Percentiles rank a stretch among this genome's conserved stretches.
Conservation (phyloP, 2,113 vertebrate genomes). For the Neopipo cinnamomea region DNA sequence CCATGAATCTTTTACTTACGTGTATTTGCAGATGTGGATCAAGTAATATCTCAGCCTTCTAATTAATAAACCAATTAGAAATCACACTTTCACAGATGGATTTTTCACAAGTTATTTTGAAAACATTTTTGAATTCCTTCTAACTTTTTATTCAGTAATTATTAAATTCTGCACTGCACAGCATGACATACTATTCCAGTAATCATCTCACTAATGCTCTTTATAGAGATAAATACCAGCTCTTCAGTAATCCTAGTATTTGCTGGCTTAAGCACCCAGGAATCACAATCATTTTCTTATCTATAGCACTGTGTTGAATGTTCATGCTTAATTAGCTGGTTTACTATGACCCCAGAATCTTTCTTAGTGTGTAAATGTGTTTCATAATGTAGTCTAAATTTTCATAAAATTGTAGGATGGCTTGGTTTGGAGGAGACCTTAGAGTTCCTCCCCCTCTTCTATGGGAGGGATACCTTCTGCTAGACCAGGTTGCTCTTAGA, state of each 20-base stretch:
- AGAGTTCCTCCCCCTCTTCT: neutral
- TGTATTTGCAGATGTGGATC: neutral
- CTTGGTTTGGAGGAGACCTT: neutral
- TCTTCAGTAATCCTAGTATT: neutral
- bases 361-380: neutral
- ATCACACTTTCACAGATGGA: neutral
- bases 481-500: neutral
- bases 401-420: neutral
- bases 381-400: neutral
- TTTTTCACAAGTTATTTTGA: neutral
- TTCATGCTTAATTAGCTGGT: neutral
- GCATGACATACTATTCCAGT: neutral
- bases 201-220: neutral
- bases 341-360: neutral
- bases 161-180: neutral
- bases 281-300: neutral
- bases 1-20: neutral
- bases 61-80: neutral
- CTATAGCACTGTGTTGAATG: neutral
- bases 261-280: neutral
- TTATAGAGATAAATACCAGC: neutral
- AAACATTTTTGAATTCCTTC: neutral
- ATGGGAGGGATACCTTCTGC: neutral
- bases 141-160: neutral
- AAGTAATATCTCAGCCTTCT: neutral